Percentiles rank a stretch among this genome's conserved stretches.
These are phyloP conservation scores for Athrips mouffetella DNA, from an alignment of 2,888 invertebrate genomes.

Conservation along the genomic window DNA sequence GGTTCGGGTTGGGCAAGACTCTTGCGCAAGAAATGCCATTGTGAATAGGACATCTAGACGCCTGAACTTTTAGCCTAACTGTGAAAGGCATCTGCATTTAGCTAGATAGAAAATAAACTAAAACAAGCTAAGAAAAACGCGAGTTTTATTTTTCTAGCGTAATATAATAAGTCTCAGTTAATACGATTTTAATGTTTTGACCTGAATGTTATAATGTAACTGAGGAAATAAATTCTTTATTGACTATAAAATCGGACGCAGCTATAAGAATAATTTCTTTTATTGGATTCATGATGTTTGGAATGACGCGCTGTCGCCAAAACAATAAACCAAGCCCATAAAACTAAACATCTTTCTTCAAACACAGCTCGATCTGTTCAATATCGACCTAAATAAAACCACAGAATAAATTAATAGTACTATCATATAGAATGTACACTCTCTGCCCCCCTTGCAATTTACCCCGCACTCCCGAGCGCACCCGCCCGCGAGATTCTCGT, in stretches of 20 bases:
- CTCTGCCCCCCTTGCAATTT: no score
- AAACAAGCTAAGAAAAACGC: no score
- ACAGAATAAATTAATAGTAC: no score
- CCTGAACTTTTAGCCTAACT: constrained; percentile 21
- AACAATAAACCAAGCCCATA: neutral
- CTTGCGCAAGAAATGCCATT: constrained; percentile 37
- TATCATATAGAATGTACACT: no score
- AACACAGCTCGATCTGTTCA: no score
- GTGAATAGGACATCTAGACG: constrained; percentile 30
- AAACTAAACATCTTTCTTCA: no score
- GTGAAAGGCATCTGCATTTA: neutral
- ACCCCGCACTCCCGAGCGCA: no score
- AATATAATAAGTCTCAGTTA: constrained; percentile 5
- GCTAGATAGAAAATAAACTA: neutral
- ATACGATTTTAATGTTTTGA: constrained; percentile 17
- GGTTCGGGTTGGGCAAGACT: constrained; percentile 30
- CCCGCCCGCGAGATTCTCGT: no score
- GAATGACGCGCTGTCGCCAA: neutral
- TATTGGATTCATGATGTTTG: neutral
- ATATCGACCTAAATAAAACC: no score
- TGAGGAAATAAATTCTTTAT: neutral
- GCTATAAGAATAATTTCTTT: constrained; percentile 20
- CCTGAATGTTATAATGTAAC: neutral
- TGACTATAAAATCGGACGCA: constrained; percentile 18
- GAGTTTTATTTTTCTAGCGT: no score